Evolutionary conservation across 2,888 invertebrate genomes (phyloP).

Genomic region (Hyposoter didymator): DNA sequence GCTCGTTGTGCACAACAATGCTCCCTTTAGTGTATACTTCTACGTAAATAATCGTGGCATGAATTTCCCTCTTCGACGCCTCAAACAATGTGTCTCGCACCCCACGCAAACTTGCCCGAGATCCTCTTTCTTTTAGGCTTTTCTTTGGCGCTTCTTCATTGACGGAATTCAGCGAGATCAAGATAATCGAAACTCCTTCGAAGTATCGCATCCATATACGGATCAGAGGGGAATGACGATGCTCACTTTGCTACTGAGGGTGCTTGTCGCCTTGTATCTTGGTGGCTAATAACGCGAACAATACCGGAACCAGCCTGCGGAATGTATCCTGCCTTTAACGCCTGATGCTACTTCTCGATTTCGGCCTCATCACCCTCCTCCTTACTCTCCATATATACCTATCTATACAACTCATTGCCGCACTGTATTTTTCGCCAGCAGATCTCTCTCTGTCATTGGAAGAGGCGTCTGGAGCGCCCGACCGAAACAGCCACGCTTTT

Average conservation of each 20-base stretch:
- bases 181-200: conserved; percentile 81
- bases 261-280: conserved; percentile 78
- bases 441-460: conserved; percentile 50
- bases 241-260: conserved; percentile 69
- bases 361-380: conserved; percentile 65
- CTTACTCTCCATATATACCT: conserved; percentile 32
- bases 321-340: conserved; percentile 83
- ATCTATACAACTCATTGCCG: conserved; percentile 47
- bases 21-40: conserved; percentile 12
- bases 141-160: conserved; percentile 71
- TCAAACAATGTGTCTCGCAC: conserved; percentile 46
- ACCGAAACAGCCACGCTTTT: conserved; percentile 71
- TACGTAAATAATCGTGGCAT: conserved; percentile 19
- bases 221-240: conserved; percentile 63
- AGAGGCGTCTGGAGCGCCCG: conserved; percentile 73
- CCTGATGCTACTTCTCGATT: conserved; percentile 69
- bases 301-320: conserved; percentile 82
- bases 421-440: conserved; percentile 51
- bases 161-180: conserved; percentile 80
- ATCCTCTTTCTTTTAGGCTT: conserved; percentile 33
- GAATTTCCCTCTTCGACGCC: conserved; percentile 44
- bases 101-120: conserved; percentile 23
- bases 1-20: conserved; percentile 5
- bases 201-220: conserved; percentile 74
- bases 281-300: conserved; percentile 82